Conservation (phyloP, 2,888 invertebrate species). For the Augochlorella aurata region DNA sequence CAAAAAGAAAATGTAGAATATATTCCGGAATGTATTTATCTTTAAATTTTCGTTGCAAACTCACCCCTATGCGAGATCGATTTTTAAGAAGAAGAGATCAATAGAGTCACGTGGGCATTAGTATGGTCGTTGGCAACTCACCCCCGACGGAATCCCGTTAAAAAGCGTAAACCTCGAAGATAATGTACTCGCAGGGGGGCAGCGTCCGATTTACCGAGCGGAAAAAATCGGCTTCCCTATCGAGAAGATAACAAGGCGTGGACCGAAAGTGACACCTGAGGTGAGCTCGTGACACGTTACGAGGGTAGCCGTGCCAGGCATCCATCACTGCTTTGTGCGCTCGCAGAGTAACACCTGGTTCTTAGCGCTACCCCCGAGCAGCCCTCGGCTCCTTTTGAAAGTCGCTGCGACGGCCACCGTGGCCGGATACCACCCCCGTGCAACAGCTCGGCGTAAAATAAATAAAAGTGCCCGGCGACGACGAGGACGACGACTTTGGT, state of each 20-base stretch:
- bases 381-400: slow-evolving; percentile 60
- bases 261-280: slow-evolving; percentile 78
- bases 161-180: neutral
- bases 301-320: slow-evolving; percentile 73
- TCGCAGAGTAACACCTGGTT: slow-evolving; percentile 77
- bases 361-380: slow-evolving; percentile 62
- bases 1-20: no score
- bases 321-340: slow-evolving; percentile 78
- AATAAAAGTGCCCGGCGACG: slow-evolving; percentile 64
- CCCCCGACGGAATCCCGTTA: neutral
- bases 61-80: no score
- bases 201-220: slow-evolving; percentile 22
- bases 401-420: slow-evolving; percentile 45
- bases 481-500: slow-evolving; percentile 33
- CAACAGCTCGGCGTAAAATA: slow-evolving; percentile 66
- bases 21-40: no score
- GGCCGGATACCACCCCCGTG: slow-evolving; percentile 65
- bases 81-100: no score
- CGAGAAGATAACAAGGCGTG: slow-evolving; percentile 75
- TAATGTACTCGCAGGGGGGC: neutral
- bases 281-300: slow-evolving; percentile 75
- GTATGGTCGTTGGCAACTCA: neutral
- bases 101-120: slow-evolving; percentile 16
- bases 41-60: no score
- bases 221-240: slow-evolving; percentile 40